A percentile compares a stretch with the other conserved stretches of the same genome.
Evolutionary conservation across 2,888 invertebrate species (phyloP).

Genomic region (Hipparchia sbordonii): DNA sequence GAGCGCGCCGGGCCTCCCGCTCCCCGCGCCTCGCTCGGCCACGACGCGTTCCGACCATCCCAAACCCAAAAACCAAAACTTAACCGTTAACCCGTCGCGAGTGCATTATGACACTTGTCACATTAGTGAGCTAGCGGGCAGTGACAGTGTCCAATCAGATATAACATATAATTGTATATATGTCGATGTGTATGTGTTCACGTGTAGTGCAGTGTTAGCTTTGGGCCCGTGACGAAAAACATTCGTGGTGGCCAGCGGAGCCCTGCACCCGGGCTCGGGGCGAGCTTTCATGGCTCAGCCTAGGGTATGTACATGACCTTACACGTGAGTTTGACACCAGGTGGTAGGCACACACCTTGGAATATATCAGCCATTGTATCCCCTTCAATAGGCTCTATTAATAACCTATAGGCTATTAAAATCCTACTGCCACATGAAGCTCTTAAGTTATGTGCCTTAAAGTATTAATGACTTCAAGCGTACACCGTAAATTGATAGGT

Average conservation of each 20-base stretch:
- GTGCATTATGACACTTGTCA: slow-evolving; percentile 83
- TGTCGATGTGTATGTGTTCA: slow-evolving; percentile 77
- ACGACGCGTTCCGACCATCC: slow-evolving; percentile 70
- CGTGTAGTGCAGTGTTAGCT: slow-evolving; percentile 80
- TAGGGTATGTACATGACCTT: slow-evolving; percentile 86
- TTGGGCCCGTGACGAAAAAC: slow-evolving; percentile 76
- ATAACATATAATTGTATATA: neutral
- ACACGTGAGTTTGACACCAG: slow-evolving; percentile 38
- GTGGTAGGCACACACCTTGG: slow-evolving; percentile 16
- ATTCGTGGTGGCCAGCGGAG: slow-evolving; percentile 83
- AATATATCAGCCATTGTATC: slow-evolving; percentile 3
- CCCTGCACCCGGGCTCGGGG: slow-evolving; percentile 85
- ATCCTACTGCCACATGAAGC: neutral
- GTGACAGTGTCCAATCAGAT: slow-evolving; percentile 73
- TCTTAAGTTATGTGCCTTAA: neutral
- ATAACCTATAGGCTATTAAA: neutral
- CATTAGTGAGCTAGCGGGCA: slow-evolving; percentile 82
- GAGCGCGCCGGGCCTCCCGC: slow-evolving; percentile 83
- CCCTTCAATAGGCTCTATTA: neutral
- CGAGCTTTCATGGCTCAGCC: slow-evolving; percentile 95
- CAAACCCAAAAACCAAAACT: slow-evolving; percentile 47
- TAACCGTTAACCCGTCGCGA: slow-evolving; percentile 69
- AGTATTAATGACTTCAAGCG: neutral
- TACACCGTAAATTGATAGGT: neutral
- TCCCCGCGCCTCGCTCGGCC: slow-evolving; percentile 82